A percentile compares a stretch with the other conserved stretches of the same genome.
phyloP scores from a whole-genome alignment of 2,888 invertebrate genomes.

The Gerris lacustris region DNA sequence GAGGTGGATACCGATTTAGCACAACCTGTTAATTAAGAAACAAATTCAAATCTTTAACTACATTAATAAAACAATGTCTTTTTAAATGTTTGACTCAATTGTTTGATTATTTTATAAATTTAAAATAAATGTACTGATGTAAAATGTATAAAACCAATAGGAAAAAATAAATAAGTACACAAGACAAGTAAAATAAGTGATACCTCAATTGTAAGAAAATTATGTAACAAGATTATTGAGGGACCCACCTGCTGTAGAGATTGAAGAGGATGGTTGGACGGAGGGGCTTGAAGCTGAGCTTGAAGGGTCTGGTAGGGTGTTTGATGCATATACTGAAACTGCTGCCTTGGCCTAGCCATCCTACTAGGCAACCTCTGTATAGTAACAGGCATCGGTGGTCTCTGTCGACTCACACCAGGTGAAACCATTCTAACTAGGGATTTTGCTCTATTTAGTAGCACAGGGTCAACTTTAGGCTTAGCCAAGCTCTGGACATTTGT shows the following conservation, averaged over 20 bases:
- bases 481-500: slow-evolving; percentile 4
- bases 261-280: slow-evolving; percentile 6
- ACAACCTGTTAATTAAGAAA: not conserved
- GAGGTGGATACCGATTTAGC: not conserved
- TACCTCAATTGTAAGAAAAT: no score
- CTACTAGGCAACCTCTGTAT: not conserved
- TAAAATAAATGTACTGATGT: no score
- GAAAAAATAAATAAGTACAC: no score
- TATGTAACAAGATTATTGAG: not conserved
- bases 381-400: slow-evolving; percentile 1
- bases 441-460: slow-evolving; percentile 21
- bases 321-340: not conserved
- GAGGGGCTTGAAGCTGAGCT: slow-evolving; percentile 17
- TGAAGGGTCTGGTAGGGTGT: slow-evolving; percentile 14
- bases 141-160: no score
- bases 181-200: no score
- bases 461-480: not conserved
- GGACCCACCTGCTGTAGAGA: not conserved
- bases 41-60: no score
- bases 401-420: slow-evolving; percentile 13
- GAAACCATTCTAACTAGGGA: slow-evolving; percentile 23
- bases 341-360: not conserved
- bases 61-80: no score
- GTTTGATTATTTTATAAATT: no score
- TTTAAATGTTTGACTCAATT: no score